Percentiles rank a stretch among this genome's conserved stretches.
Evolutionary conservation across 2,888 invertebrate genomes (phyloP).

Genomic region (Ceratothoa steindachneri): DNA sequence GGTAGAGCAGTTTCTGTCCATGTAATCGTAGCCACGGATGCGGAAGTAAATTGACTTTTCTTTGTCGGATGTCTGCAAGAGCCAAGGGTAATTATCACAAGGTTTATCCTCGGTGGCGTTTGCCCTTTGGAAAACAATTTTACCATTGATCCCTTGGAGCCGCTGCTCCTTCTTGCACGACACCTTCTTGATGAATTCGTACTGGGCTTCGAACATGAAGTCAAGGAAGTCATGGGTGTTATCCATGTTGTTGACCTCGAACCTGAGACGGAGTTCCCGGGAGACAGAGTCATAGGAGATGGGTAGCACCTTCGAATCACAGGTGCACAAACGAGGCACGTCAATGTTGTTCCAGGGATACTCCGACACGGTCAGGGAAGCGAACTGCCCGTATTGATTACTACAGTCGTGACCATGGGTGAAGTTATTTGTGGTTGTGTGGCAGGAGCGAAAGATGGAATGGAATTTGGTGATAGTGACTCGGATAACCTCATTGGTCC

Average conservation of each 20-base stretch:
- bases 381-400: slow-evolving; percentile 28
- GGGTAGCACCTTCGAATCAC: slow-evolving; percentile 34
- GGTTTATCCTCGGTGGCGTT: slow-evolving; percentile 38
- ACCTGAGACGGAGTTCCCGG: slow-evolving; percentile 35
- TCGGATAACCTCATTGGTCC: slow-evolving; percentile 33
- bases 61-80: slow-evolving; percentile 38
- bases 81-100: slow-evolving; percentile 44
- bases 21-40: slow-evolving; percentile 42
- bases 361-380: slow-evolving; percentile 41
- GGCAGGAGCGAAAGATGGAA: slow-evolving; percentile 33
- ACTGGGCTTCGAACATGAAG: slow-evolving; percentile 46
- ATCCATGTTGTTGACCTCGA: slow-evolving; percentile 44
- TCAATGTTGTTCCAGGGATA: slow-evolving; percentile 46
- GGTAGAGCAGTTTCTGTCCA: slow-evolving; percentile 42
- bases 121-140: slow-evolving; percentile 37
- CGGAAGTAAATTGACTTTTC: slow-evolving; percentile 43
- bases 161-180: slow-evolving; percentile 42
- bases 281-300: slow-evolving; percentile 40
- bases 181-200: slow-evolving; percentile 41
- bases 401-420: slow-evolving; percentile 38
- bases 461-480: slow-evolving; percentile 42
- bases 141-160: slow-evolving; percentile 40
- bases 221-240: slow-evolving; percentile 39
- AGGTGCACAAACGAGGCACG: slow-evolving; percentile 41
- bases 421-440: slow-evolving; percentile 43